phyloP scores from a whole-genome alignment of 2,888 invertebrate genomes.

The Pollenia labialis region DNA sequence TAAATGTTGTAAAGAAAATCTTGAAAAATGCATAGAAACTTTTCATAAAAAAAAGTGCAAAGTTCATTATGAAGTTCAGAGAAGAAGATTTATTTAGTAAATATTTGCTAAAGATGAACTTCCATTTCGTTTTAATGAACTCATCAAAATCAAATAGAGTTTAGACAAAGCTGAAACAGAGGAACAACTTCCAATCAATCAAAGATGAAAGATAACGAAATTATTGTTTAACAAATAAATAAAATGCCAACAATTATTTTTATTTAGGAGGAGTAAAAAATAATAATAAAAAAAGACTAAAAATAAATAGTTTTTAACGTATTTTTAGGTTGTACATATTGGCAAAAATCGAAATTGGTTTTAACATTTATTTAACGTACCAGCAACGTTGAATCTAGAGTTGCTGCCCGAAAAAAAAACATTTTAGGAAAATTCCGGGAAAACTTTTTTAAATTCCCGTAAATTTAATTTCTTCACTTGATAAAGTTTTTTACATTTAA shows the following conservation, averaged over 20 bases:
- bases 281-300: background rate
- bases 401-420: too few relatives aligned
- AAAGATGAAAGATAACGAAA: constrained; percentile 56
- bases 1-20: constrained; percentile 21
- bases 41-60: constrained; percentile 48
- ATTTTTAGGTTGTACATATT: background rate
- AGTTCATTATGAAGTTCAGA: constrained; percentile 57
- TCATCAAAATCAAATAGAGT: constrained; percentile 56
- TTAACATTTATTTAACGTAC: too few relatives aligned
- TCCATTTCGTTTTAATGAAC: constrained; percentile 69
- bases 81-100: constrained; percentile 56
- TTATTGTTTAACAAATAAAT: constrained; percentile 51
- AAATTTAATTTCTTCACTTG: too few relatives aligned
- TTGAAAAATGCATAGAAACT: background rate
- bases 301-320: background rate
- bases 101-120: constrained; percentile 66
- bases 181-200: constrained; percentile 54
- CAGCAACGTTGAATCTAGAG: too few relatives aligned
- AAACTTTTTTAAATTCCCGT: too few relatives aligned
- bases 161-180: constrained; percentile 24
- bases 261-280: background rate
- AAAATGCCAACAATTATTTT: constrained; percentile 33
- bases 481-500: too few relatives aligned
- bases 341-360: background rate
- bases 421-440: too few relatives aligned